A percentile compares a stretch with the other conserved stretches of the same genome.
phyloP scores from a whole-genome alignment of 2,113 vertebrate species.

The Xerus inauris region DNA sequence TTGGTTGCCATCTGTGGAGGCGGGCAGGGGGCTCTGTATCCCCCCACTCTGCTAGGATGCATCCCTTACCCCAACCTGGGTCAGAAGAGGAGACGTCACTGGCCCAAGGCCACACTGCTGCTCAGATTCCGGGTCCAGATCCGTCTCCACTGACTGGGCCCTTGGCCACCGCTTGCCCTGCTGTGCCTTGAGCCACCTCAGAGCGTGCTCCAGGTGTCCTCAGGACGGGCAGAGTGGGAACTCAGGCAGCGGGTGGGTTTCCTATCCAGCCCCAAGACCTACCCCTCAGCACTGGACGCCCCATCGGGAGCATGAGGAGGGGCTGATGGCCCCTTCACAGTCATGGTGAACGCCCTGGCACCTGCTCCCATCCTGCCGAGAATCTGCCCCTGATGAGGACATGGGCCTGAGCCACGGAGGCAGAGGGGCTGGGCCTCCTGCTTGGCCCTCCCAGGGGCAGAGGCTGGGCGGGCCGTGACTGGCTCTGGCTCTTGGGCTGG shows the following conservation, averaged over 20 bases:
- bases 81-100: neutral
- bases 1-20: too few relatives aligned
- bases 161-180: neutral
- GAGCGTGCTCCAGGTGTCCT: too few relatives aligned
- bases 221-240: too few relatives aligned
- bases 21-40: too few relatives aligned
- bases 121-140: neutral
- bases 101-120: too few relatives aligned
- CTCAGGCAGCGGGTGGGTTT: too few relatives aligned
- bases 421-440: neutral
- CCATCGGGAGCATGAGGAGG: too few relatives aligned
- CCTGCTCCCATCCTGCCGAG: neutral
- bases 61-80: neutral
- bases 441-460: neutral
- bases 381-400: neutral
- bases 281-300: neutral
- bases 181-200: rapidly evolving
- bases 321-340: too few relatives aligned
- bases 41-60: too few relatives aligned
- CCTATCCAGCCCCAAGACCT: neutral
- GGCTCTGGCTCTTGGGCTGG: neutral
- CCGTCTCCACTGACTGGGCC: neutral
- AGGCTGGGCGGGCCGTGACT: too few relatives aligned
- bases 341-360: neutral
- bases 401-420: too few relatives aligned